A percentile compares a stretch with the other conserved stretches of the same genome.
Conservation (phyloP, 2,797 vertebrate species). For the Enteromius argenteus region DNA sequence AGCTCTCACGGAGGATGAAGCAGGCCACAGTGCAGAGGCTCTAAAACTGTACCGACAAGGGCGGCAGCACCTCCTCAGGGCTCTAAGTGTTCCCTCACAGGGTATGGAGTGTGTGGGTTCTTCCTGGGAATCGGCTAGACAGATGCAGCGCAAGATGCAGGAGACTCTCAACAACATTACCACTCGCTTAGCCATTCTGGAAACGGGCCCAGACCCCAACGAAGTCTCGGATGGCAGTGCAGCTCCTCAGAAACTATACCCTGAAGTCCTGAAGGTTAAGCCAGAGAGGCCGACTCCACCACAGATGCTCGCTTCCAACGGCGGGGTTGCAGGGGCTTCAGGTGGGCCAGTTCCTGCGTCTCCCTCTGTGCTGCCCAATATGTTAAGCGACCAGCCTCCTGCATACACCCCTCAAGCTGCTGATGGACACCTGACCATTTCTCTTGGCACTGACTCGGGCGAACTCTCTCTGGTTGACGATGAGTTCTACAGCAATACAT, state of each 20-base stretch:
- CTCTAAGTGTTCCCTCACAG: slow-evolving; percentile 80
- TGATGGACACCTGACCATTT: slow-evolving; percentile 91
- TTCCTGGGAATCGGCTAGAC: slow-evolving; percentile 87
- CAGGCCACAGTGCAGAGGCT: slow-evolving; percentile 84
- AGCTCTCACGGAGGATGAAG: slow-evolving; percentile 88
- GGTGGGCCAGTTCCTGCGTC: slow-evolving; percentile 55
- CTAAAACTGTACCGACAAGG: slow-evolving; percentile 86
- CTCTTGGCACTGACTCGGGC: slow-evolving; percentile 90
- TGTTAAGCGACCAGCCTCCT: slow-evolving; percentile 83
- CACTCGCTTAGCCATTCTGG: slow-evolving; percentile 82
- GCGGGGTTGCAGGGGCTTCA: slow-evolving; percentile 60
- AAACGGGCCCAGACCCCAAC: slow-evolving; percentile 69
- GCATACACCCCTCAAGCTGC: slow-evolving; percentile 90
- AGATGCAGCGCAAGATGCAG: slow-evolving; percentile 96
- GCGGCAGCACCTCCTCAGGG: slow-evolving; percentile 86
- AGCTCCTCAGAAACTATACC: slow-evolving; percentile 76
- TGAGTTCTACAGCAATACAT: slow-evolving; percentile 85
- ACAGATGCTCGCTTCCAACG: slow-evolving; percentile 48
- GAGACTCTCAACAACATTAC: slow-evolving; percentile 91
- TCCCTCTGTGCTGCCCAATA: slow-evolving; percentile 55
- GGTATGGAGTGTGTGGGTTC: slow-evolving; percentile 80
- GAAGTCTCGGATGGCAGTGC: not conserved
- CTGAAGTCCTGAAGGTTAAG: slow-evolving; percentile 80
- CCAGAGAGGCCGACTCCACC: slow-evolving; percentile 74
- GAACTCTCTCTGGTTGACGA: slow-evolving; percentile 88